Base-by-base conservation (phyloP, 2,113 vertebrate genomes). In the Coptodon bakossiorum region DNA sequence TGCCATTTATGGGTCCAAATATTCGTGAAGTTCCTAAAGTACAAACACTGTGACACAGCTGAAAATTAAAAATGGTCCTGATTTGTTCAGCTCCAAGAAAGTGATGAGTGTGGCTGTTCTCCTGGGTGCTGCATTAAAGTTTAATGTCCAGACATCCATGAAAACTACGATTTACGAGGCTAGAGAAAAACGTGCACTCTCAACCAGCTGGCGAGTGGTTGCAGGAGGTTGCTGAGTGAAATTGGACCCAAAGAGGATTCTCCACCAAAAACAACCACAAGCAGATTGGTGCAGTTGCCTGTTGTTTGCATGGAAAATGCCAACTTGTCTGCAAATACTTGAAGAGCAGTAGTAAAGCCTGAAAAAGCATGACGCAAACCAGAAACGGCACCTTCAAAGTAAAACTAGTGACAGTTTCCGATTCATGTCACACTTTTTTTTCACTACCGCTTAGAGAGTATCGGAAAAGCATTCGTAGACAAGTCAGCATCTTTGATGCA, bases 301-400 rank as follows among this genome's bases (percentile, higher is more conserved):
- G 14, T 27, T 29, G 40, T 68, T 71, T 71, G 63, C 7, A 48
- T 76, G 68, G 68, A 76, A 76, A 45, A 29, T 24, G 5, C 40
- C 22, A 48, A 29, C 24, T 48, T 73, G 40, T 17, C 68, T 73
- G 68, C 40, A 73, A 73, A 73, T 27, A 45, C 68, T 45, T 17
- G 14, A 9, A 45, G 22, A 48, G 40, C 24, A 7, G 9, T 17
- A 48, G 40, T 1, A 0, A 73, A 27, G 24, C 38, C 5, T 45
- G 12, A 71, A 66, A 68, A 45, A 45, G 68, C 38, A 1, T 24
- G 8, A 2, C 1, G 2, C 68, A 29, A 76, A 48, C 40, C 68
- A 45, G 4, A 48, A 19, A 48, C 1, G 1, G 24, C 22, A 76
- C 14, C 0, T 76, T 27, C 40, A 73, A 68, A 40, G n/a, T 68